Evolutionary conservation across 2,888 invertebrate species (phyloP), one percentile per base, ranked within the genome.

Genomic region (Lamproptera curius): DNA sequence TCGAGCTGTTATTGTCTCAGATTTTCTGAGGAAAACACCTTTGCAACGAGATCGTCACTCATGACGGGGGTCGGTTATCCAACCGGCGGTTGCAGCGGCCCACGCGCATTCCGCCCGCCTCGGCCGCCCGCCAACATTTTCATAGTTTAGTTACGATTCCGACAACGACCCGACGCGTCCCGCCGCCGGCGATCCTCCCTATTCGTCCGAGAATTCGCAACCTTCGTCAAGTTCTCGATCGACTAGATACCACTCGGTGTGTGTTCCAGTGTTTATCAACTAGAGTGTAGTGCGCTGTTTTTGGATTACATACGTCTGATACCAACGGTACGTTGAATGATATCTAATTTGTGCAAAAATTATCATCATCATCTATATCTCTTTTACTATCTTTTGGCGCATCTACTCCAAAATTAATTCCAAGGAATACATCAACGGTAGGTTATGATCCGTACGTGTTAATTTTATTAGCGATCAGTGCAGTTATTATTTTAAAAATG

Each of bases 11-110:
- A n/a, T n/a, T n/a, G n/a, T n/a, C n/a, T n/a, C n/a, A n/a, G n/a
- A n/a, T n/a, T n/a, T n/a, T n/a, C n/a, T n/a, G n/a, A n/a, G 87
- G 87, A 87, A 87, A 87, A 85, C 87, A 86, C 87, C 87, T 87
- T 85, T 86, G 85, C 84, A 86, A 33, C 67, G 52, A 51, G 64
- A 57, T 76, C 85, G 85, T 85, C 85, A 83, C 46, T 51, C 48
- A 68, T 78, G 81, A 78, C 76, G n/a, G 53, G 60, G 23, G 37
- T 16, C 13, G 16, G 72, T 80, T 81, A 79, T 80, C 78, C 82
- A 80, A 84, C 75, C 67, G 71, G 65, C 67, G 69, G 63, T 57
- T 81, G 83, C 81, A 80, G 47, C 75, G 53, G 59, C 86, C 85
- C 74, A 85, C 86, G 70, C 86, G 61, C 67, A 84, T 82, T 75